Base-by-base conservation (phyloP, 2,797 vertebrate genomes). In the Galaxias olidus region DNA sequence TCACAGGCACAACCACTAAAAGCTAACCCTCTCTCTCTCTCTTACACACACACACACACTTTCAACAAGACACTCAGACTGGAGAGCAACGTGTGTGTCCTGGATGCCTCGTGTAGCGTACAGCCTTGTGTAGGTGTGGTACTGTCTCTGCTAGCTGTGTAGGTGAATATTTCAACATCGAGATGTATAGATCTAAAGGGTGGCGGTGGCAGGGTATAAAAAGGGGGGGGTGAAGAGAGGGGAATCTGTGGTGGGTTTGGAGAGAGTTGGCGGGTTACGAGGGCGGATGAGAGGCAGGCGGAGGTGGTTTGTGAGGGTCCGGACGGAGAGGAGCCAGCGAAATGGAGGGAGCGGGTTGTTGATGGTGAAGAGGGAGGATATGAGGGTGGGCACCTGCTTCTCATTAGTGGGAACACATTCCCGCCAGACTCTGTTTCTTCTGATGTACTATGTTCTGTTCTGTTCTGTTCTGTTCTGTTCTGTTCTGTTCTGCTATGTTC, bases 101-200 rank as follows among this genome's bases (percentile, higher is more conserved):
- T 30, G 3, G 6, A 30, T 30, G 30, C 30, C 30, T 30, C 6
- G 2, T 30, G 30, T 9, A 8, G n/a, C n/a, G n/a, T n/a, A n/a
- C n/a, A n/a, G n/a, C n/a, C n/a, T n/a, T 19, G 53, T 56, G 19
- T 11, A 4, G 53, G 30, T 12, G 54, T 19, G 54, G 1, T 13
- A 11, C 42, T 17, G 17, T 60, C 10, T 20, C 15, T 11, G 59
- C 13, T n/a, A 19, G 44, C 20, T 10, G 17, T 15, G 40, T 78
- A 73, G 78, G 81, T 80, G 73, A 82, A 84, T 17, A 30, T 61
- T 48, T 61, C 66, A 73, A 63, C 68, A 76, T 10, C n/a, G n/a
- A n/a, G n/a, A n/a, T n/a, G n/a, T n/a, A n/a, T n/a, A n/a, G n/a
- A n/a, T n/a, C 50, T 71, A 72, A 53, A 12, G 18, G 19, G 7